phyloP scores from a whole-genome alignment of 2,797 vertebrate species.

The Melanitta fusca region DNA sequence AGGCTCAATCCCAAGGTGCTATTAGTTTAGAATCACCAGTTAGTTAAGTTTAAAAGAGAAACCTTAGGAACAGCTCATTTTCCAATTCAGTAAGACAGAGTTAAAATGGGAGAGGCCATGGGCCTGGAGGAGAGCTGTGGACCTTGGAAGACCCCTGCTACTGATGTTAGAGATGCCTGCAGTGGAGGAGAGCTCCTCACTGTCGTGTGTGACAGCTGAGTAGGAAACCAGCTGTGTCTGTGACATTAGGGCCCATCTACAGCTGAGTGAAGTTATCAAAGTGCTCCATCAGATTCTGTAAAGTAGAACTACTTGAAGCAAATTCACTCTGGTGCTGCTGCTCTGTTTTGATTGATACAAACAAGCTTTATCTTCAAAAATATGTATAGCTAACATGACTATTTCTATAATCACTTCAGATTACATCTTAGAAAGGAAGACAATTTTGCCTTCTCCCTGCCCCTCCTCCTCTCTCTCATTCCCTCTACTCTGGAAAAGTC shows the following conservation, averaged over 20 bases:
- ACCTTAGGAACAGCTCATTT: not conserved
- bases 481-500: not conserved
- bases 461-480: conserved; percentile 10
- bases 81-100: not conserved
- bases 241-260: not conserved
- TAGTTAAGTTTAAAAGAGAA: not conserved
- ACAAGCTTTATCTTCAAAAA: conserved; percentile 63
- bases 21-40: not conserved
- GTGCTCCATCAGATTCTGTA: not conserved
- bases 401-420: conserved; percentile 56
- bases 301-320: conserved; percentile 34
- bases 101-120: not conserved
- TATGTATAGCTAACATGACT: conserved; percentile 7
- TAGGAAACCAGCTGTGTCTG: not conserved
- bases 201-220: not conserved
- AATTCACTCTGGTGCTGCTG: conserved; percentile 36
- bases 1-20: not conserved
- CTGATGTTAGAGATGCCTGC: not conserved
- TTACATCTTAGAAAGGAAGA: not conserved
- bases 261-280: not conserved
- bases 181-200: not conserved
- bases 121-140: not conserved
- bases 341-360: conserved; percentile 53
- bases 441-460: not conserved
- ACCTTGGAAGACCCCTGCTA: not conserved